These are phyloP conservation scores for Drosophila tristis DNA, from an alignment of 1,140 invertebrate species.

Conservation along the genomic window DNA sequence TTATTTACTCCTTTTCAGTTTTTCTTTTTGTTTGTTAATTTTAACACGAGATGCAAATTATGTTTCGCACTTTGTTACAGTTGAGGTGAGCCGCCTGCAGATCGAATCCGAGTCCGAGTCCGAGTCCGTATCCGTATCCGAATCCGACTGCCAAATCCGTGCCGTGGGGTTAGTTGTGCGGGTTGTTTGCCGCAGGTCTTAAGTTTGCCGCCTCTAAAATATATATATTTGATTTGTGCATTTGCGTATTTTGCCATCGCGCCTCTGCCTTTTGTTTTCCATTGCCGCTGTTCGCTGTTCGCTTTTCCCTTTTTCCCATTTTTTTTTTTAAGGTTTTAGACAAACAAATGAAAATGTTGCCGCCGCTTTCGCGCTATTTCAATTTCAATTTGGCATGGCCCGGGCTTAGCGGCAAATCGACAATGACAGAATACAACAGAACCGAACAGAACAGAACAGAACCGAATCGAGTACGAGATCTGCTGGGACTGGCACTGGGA, in stretches of 20 bases:
- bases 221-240: conserved; percentile 58
- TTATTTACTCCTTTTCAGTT: conserved; percentile 74
- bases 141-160: background rate
- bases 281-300: background rate
- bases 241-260: conserved; percentile 21
- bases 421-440: conserved; percentile 4
- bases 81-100: conserved; percentile 25
- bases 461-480: conserved; percentile 3
- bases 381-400: conserved; percentile 39
- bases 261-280: conserved; percentile 5
- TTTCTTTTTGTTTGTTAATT: conserved; percentile 43
- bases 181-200: conserved; percentile 48
- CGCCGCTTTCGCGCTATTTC: conserved; percentile 12
- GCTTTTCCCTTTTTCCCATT: background rate
- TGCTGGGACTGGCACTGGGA: too few relatives aligned
- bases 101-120: background rate
- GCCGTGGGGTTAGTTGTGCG: conserved; percentile 12
- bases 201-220: conserved; percentile 17
- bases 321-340: conserved; percentile 58
- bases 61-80: conserved; percentile 67
- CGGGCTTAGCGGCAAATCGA: conserved; percentile 42
- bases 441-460: background rate
- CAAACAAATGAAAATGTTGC: conserved; percentile 56
- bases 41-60: conserved; percentile 74
- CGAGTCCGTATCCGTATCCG: too few relatives aligned